Evolutionary conservation across 2,888 invertebrate genomes (phyloP).

Genomic region (Amorpha juglandis): DNA sequence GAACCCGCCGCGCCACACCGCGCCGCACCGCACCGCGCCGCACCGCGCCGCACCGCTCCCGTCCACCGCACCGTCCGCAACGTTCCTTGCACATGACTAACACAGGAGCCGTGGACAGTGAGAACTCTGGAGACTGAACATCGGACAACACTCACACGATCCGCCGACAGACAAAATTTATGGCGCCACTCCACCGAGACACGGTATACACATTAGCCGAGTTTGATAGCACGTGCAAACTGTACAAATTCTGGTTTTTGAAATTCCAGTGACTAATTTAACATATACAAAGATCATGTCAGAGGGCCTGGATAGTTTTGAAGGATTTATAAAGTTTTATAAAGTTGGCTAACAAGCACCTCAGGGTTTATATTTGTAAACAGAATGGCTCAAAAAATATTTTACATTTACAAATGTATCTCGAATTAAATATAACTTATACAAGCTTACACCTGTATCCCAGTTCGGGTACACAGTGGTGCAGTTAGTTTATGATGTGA

Average conservation of each 20-base stretch:
- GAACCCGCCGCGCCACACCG: neutral
- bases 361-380: too few relatives aligned
- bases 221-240: neutral
- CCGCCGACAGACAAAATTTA: neutral
- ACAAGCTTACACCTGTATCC: too few relatives aligned
- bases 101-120: neutral
- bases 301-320: neutral
- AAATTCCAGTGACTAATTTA: neutral
- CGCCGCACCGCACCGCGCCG: neutral
- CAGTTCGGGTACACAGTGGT: too few relatives aligned
- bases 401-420: too few relatives aligned
- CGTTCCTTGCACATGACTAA: constrained; percentile 5
- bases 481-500: too few relatives aligned
- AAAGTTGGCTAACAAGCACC: too few relatives aligned
- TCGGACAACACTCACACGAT: neutral
- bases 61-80: too few relatives aligned
- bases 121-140: neutral
- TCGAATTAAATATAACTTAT: too few relatives aligned
- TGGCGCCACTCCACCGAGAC: neutral
- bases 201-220: neutral
- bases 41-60: neutral
- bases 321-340: neutral
- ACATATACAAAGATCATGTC: neutral
- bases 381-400: too few relatives aligned
- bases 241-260: too few relatives aligned